Conservation (phyloP, 92 coral and sea anemone species). For the Palythoa heliodiscus region DNA sequence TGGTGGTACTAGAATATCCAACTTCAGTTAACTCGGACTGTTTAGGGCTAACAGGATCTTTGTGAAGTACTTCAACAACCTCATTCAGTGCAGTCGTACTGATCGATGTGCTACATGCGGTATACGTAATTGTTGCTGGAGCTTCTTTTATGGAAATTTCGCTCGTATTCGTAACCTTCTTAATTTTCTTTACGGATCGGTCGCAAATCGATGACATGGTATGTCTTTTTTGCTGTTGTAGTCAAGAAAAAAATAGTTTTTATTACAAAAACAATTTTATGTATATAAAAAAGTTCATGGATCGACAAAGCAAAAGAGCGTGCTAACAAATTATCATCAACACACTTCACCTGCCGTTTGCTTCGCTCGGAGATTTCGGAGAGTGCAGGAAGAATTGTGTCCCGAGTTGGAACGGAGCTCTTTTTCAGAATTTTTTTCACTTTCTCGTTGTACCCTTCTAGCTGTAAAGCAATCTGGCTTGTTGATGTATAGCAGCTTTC, state of each 20-base stretch:
- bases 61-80: slow-evolving; percentile 17
- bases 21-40: not conserved
- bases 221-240: slow-evolving; percentile 21
- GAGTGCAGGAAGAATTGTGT: slow-evolving; percentile 9
- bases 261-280: slow-evolving; percentile 15
- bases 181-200: slow-evolving; percentile 1
- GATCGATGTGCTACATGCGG: slow-evolving; percentile 15
- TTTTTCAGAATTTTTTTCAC: slow-evolving; percentile 15
- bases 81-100: slow-evolving; percentile 17
- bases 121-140: not conserved
- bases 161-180: not conserved
- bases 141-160: slow-evolving; percentile 2
- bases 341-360: slow-evolving; percentile 29
- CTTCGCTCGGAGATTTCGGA: slow-evolving; percentile 15
- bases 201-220: not conserved
- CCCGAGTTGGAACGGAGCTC: slow-evolving; percentile 18
- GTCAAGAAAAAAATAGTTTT: not conserved
- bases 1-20: not conserved
- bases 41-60: slow-evolving; percentile 16
- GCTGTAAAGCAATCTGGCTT: slow-evolving; percentile 12
- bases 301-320: slow-evolving; percentile 17
- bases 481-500: slow-evolving; percentile 12
- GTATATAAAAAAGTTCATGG: slow-evolving; percentile 10
- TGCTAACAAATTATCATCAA: slow-evolving; percentile 10
- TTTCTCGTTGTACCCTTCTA: not conserved